Evolutionary conservation across 2,113 vertebrate genomes (phyloP), one percentile per base, ranked within the genome.

Genomic region (Xiphophorus hellerii): DNA sequence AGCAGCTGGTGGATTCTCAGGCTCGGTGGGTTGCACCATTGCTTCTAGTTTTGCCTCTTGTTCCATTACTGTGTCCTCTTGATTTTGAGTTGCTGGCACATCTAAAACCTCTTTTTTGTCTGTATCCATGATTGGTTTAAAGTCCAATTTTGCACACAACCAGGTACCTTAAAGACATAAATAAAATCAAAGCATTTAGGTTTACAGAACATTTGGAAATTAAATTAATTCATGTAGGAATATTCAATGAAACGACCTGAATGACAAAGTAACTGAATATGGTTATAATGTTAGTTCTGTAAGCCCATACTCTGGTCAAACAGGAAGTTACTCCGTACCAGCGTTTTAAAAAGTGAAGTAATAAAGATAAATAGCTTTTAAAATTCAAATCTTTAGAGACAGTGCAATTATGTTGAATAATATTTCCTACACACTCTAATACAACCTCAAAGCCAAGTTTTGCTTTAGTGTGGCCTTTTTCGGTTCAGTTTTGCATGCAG

Each of bases 71-170:
- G 73, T 27, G 63, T 91, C 80, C 62, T 87, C 81, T 73, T 84
- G 81, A 39, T 88, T 87, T 44, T 66, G 84, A 77, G 81, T 71
- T 58, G 87, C 85, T n/a, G 80, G 68, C 35, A 27, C 82, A 54
- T 89, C 85, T 20, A 86, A 82, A 85, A 89, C 87, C 66, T 90
- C 89, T 2, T 73, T 92, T 51, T 84, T 89, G 63, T 93, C 93
- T 42, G 74, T 48, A 74, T 94, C 94, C 93, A 95, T 95, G 83
- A 80, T 74, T 85, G 79, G 51, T 30, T 82, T 70, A 48, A 61
- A 76, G 71, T 80, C 74, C 66, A 66, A 77, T 37, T 74, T 65
- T 28, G 76, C 62, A 75, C 88, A 74, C 77, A 76, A 92, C 69
- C 84, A 80, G 66, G 74, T 74, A 90, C 90, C 92, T 91, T 69